Conservation (phyloP, 2,888 invertebrate species). For the Gerris lacustris region DNA sequence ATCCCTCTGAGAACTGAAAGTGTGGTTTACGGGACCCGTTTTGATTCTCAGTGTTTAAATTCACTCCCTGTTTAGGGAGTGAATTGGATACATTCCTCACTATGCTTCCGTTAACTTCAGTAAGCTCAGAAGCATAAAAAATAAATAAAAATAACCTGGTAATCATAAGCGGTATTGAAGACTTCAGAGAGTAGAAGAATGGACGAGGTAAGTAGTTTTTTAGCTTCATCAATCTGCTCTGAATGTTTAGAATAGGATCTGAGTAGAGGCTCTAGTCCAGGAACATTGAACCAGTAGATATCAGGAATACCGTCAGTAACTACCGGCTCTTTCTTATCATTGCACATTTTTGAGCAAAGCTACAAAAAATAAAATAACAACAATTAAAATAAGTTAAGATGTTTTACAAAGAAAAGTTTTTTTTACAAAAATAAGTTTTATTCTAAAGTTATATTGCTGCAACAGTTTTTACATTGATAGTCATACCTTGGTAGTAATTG, state of each 20-base stretch:
- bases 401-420: background rate
- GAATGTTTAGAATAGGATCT: slow-evolving; percentile 55
- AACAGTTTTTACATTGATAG: no score
- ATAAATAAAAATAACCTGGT: slow-evolving; percentile 36
- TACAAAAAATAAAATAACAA: background rate
- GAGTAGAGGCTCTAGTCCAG: slow-evolving; percentile 49
- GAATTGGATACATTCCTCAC: no score
- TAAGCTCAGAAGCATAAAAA: no score
- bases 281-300: slow-evolving; percentile 53
- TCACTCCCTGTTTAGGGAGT: no score
- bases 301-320: slow-evolving; percentile 48
- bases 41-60: no score
- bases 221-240: slow-evolving; percentile 50
- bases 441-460: slow-evolving; percentile 13
- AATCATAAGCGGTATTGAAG: slow-evolving; percentile 37
- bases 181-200: slow-evolving; percentile 40
- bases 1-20: no score
- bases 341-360: background rate
- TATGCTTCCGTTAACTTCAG: no score
- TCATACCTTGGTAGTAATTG: slow-evolving; percentile 44
- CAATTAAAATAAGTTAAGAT: background rate
- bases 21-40: no score
- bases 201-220: slow-evolving; percentile 45
- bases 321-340: background rate
- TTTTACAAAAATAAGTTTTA: background rate